phyloP scores from a whole-genome alignment of 2,797 vertebrate genomes.

The Clamator glandarius region DNA sequence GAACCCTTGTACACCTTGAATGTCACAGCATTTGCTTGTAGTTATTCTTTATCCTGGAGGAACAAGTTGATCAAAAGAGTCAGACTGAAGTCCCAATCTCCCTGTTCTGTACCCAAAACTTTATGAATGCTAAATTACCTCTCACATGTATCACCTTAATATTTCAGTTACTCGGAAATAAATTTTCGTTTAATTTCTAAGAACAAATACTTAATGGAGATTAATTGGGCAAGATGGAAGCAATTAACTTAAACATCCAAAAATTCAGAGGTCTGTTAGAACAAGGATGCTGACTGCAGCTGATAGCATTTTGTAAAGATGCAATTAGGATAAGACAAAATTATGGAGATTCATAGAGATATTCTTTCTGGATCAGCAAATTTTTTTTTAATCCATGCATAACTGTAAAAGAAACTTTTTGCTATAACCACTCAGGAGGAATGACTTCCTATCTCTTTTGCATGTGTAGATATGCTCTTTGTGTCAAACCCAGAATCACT shows the following conservation, averaged over 20 bases:
- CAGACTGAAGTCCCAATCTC: background rate
- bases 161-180: background rate
- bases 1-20: background rate
- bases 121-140: background rate
- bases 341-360: background rate
- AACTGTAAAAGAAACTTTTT: background rate
- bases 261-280: background rate
- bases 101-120: background rate
- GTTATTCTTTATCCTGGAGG: background rate
- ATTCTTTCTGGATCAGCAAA: background rate
- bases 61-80: background rate
- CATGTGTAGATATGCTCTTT: background rate
- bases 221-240: background rate
- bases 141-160: background rate
- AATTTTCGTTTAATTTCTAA: background rate
- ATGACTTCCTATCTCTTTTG: background rate
- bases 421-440: background rate
- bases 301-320: background rate
- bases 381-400: background rate
- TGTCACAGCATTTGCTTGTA: background rate
- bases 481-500: background rate
- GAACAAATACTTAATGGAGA: background rate
- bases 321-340: background rate
- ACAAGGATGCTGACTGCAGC: background rate
- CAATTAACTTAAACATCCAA: slow-evolving; percentile 15